These are phyloP conservation scores for Callorhinus ursinus DNA, from an alignment of 2,113 vertebrate genomes.

Conservation along the genomic window DNA sequence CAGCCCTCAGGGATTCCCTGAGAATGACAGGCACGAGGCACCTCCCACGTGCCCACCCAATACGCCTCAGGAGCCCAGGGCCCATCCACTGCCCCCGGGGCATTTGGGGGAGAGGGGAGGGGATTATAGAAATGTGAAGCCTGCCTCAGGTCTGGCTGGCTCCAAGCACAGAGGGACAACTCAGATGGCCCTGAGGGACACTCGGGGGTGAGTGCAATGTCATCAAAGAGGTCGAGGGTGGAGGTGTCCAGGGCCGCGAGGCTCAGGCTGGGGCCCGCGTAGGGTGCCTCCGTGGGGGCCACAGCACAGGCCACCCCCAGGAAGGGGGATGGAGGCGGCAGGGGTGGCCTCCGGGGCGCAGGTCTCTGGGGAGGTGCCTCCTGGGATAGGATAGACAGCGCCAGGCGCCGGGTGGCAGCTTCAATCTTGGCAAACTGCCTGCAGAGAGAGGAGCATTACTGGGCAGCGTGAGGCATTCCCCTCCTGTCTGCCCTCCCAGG, in stretches of 20 bases:
- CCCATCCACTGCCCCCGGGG: not conserved
- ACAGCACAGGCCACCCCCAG: slow-evolving; percentile 65
- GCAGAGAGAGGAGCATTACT: not conserved
- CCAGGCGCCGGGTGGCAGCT: slow-evolving; percentile 62
- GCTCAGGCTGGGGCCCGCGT: not conserved
- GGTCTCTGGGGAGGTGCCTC: not conserved
- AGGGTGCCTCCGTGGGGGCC: not conserved
- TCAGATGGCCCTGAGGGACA: not conserved
- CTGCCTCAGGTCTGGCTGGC: not conserved
- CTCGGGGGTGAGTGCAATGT: not conserved
- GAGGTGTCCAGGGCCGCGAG: slow-evolving; percentile 35
- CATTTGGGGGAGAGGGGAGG: not conserved
- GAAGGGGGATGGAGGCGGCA: slow-evolving; percentile 39
- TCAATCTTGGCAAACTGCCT: slow-evolving; percentile 66
- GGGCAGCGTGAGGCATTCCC: fast-evolving
- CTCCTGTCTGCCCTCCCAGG: not conserved
- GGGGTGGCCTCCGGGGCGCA: not conserved
- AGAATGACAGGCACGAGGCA: not conserved
- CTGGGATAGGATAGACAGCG: slow-evolving; percentile 59
- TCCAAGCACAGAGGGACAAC: not conserved
- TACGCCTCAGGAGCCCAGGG: not conserved
- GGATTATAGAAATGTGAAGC: fast-evolving
- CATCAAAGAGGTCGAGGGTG: slow-evolving; percentile 54
- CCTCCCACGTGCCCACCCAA: not conserved
- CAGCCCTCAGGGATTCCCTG: not conserved